Base-by-base conservation (phyloP, 2,113 vertebrate genomes). In the Anarhynchus alexandrinus region DNA sequence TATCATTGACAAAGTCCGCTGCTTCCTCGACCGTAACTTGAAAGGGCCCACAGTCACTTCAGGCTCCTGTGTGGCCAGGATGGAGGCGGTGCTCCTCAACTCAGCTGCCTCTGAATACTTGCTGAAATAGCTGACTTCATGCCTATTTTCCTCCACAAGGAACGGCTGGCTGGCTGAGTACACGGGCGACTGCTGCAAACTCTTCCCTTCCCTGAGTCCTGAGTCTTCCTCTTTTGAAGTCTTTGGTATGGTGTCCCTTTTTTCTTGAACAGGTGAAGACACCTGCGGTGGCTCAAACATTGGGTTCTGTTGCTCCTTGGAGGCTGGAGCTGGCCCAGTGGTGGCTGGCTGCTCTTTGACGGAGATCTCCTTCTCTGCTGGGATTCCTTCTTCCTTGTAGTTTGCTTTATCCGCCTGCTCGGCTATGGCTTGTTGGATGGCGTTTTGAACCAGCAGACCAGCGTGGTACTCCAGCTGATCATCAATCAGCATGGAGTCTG, bases 1-100 rank as follows among this genome's bases (percentile, higher is more conserved):
- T 4, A 99, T 99, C 99, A 99, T 99, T 2, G 99, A 99, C 94
- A 99, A 97, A 83, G 99, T 99, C 91, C 98, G 97, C 97, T 99
- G 99, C 97, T 99, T 99, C 96, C 98, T 99, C 1, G 99, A 99
- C 82, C 99, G 98, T 89, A 99, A 97, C 96, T 98, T 99, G 98
- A 99, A 99, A 11, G 99, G 99, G 6, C 99, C 99, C 2, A 99
- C 95, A 1, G 97, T 98, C 76, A 98, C 98, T 80, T 99, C 99
- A 1, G 95, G 90, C 64, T 99, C 99, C 26, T 99, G 99, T 2
- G 97, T 98, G 84, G 98, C 98, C 7, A 99, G 72, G 61, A 98
- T 97, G 4, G 98, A 98, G 15, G 99, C 99, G 0, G 99, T 99
- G 98, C 99, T 99, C 38, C 99, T 98, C 52, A 99, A 98, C 96